phyloP scores from a whole-genome alignment of 1,140 invertebrate species.

The Neodiprion fabricii region DNA sequence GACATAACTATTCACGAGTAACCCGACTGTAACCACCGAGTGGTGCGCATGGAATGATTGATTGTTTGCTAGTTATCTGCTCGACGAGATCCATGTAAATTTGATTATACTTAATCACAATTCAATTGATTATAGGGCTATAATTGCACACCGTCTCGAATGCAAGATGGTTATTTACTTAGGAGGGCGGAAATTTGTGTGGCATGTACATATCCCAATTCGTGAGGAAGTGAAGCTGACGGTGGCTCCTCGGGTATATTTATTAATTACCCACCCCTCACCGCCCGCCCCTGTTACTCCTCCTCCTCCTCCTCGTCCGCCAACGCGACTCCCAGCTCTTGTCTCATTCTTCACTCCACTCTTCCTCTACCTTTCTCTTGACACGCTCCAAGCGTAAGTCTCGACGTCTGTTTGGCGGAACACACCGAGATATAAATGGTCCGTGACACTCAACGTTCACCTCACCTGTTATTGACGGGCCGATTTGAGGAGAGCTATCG shows the following conservation, averaged over 20 bases:
- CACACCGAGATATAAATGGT: background rate
- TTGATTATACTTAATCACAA: background rate
- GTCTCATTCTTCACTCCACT: conserved; percentile 15
- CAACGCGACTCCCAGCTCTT: conserved; percentile 11
- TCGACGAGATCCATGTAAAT: background rate
- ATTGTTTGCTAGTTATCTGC: conserved; percentile 8
- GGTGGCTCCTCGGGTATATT: background rate
- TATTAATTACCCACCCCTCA: conserved; percentile 7
- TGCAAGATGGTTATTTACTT: background rate
- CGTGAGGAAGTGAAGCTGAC: background rate
- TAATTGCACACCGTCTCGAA: background rate
- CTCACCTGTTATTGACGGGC: conserved; percentile 2
- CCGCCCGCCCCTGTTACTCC: conserved; percentile 8
- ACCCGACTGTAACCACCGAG: too few species aligned
- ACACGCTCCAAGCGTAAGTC: background rate
- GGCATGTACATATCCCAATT: background rate
- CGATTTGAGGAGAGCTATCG: background rate
- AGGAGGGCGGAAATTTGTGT: background rate
- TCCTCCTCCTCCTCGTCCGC: background rate
- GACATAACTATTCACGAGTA: too few species aligned
- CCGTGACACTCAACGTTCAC: background rate
- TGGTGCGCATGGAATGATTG: background rate
- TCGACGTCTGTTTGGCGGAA: too few species aligned
- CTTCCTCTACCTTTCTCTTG: conserved; percentile 7
- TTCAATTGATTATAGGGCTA: background rate